Percentiles rank a stretch among this genome's conserved stretches.
These are phyloP conservation scores for Gonatopus flavifemur DNA, from an alignment of 1,140 invertebrate species.

Conservation along the genomic window DNA sequence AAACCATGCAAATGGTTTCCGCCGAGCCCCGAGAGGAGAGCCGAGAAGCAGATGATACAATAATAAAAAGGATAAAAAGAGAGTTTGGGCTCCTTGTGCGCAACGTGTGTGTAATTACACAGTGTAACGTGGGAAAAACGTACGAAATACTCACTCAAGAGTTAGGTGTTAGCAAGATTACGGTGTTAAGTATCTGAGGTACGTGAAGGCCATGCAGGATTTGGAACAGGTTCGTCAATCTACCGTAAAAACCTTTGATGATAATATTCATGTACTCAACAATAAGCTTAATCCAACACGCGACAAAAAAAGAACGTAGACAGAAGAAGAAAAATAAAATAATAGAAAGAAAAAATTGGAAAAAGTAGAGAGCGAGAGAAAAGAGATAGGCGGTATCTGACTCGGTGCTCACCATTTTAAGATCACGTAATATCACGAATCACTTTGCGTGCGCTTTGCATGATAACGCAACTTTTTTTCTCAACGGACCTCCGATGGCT, in stretches of 20 bases:
- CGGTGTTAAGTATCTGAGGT: constrained; percentile 22
- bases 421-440: constrained; percentile 36
- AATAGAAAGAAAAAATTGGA: constrained; percentile 9
- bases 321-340: constrained; percentile 17
- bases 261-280: too few relatives aligned
- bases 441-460: constrained; percentile 30
- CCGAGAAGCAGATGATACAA: constrained; percentile 49
- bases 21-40: constrained; percentile 59
- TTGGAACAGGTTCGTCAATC: neutral
- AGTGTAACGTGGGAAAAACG: constrained; percentile 1
- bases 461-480: constrained; percentile 33
- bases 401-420: constrained; percentile 57
- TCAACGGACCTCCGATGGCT: constrained; percentile 49
- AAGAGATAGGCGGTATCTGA: constrained; percentile 35
- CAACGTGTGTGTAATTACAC: constrained; percentile 7
- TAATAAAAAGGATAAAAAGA: constrained; percentile 23
- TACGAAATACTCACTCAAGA: constrained; percentile 23
- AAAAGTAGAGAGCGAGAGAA: constrained; percentile 11
- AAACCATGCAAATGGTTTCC: constrained; percentile 55
- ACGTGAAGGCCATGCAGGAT: constrained; percentile 7
- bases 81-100: constrained; percentile 6
- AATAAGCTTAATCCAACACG: constrained; percentile 16
- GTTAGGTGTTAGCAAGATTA: constrained; percentile 37
- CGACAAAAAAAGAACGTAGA: constrained; percentile 11
- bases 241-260: constrained; percentile 4